Conservation (phyloP, 2,113 vertebrate species). For the Oreamnos americanus region DNA sequence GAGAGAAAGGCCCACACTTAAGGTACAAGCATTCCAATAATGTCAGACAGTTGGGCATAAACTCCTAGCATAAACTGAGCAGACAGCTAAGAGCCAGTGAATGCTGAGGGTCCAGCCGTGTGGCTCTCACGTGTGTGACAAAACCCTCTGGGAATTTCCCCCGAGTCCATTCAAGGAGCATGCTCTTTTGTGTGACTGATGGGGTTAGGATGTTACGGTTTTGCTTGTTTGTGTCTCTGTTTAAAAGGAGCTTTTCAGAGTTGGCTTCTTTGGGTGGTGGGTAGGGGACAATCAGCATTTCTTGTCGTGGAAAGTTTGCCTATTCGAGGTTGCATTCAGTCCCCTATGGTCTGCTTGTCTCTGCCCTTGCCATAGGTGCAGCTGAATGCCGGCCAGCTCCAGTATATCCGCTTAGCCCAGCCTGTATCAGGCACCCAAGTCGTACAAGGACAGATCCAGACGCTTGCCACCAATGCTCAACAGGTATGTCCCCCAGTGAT, state of each 20-base stretch:
- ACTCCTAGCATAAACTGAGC: not conserved
- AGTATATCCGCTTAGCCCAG: conserved; percentile 98
- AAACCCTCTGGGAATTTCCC: not conserved
- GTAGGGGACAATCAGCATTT: not conserved
- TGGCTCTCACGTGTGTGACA: not conserved
- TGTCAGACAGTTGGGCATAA: not conserved
- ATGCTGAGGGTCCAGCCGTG: not conserved
- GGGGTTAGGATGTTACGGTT: not conserved
- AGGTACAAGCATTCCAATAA: not conserved
- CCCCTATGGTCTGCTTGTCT: conserved; percentile 65
- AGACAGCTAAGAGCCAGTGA: not conserved
- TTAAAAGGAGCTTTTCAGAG: not conserved
- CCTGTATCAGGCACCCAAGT: conserved; percentile 97
- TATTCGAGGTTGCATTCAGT: conserved; percentile 46
- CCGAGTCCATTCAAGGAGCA: not conserved
- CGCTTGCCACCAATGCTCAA: conserved; percentile 92
- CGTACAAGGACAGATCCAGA: conserved; percentile 99
- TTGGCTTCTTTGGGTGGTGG: not conserved
- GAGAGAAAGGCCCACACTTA: not conserved
- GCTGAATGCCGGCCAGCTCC: conserved; percentile 95
- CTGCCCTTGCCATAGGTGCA: conserved; percentile 90
- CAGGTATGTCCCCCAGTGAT: conserved; percentile 84
- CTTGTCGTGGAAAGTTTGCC: not conserved
- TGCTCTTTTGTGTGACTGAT: not conserved
- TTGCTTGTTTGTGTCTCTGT: conserved; percentile 15